Evolutionary conservation across 2,888 invertebrate species (phyloP).

Genomic region (Ferrisia virgata): DNA sequence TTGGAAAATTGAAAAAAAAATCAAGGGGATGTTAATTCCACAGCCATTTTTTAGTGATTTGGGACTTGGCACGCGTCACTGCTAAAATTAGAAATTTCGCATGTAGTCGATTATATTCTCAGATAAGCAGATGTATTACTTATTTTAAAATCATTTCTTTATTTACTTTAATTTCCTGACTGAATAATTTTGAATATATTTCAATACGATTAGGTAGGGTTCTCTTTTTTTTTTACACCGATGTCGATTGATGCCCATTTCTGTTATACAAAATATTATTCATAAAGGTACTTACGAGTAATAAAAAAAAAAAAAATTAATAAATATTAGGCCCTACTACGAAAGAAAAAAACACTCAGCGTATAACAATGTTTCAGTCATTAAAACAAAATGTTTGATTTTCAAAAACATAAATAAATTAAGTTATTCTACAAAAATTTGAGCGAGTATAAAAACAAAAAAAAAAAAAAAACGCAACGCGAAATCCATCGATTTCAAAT

Average conservation of each 20-base stretch:
- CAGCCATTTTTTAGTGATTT: too few relatives aligned
- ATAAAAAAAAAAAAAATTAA: not conserved
- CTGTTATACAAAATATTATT: not conserved
- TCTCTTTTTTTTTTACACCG: not conserved
- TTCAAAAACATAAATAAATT: conserved; percentile 25
- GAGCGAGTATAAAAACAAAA: not conserved
- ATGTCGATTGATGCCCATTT: conserved; percentile 27
- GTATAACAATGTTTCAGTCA: conserved; percentile 9
- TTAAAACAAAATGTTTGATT: not conserved
- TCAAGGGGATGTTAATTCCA: too few relatives aligned
- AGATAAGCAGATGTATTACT: too few relatives aligned
- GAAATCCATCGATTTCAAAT: not conserved
- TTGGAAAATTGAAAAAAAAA: too few relatives aligned
- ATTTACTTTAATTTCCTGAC: too few relatives aligned
- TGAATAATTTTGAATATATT: too few relatives aligned
- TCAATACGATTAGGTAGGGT: not conserved
- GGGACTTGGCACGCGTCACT: too few relatives aligned
- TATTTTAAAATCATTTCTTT: too few relatives aligned
- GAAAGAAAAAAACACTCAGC: conserved; percentile 22
- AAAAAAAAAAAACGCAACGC: not conserved
- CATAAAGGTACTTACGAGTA: not conserved
- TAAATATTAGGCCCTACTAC: not conserved
- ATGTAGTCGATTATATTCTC: too few relatives aligned
- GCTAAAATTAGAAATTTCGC: too few relatives aligned
- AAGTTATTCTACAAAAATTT: conserved; percentile 22